Evolutionary conservation across 2,797 vertebrate genomes (phyloP).

Genomic region (Rhinatrema bivittatum): DNA sequence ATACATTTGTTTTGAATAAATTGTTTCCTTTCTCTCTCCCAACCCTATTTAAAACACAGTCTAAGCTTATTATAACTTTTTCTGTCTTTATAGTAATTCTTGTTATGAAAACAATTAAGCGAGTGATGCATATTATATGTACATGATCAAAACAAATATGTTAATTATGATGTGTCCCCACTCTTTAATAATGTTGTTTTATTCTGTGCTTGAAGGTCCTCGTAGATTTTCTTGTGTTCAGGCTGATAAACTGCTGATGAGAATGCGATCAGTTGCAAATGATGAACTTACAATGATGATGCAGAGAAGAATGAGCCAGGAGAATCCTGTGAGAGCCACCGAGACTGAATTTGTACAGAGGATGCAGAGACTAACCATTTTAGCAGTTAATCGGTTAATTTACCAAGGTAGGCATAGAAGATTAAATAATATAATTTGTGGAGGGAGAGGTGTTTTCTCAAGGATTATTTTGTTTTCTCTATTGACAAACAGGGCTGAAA

Average conservation of each 20-base stretch:
- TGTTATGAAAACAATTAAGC: background rate
- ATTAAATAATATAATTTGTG: background rate
- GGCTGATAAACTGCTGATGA: constrained; percentile 81
- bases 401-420: constrained; percentile 68
- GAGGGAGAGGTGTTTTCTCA: background rate
- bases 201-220: constrained; percentile 65
- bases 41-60: too few species aligned
- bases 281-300: constrained; percentile 92
- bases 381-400: constrained; percentile 88
- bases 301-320: constrained; percentile 91
- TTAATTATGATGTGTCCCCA: constrained; percentile 8
- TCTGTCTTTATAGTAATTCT: background rate
- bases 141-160: constrained; percentile 11
- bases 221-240: constrained; percentile 76
- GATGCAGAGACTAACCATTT: constrained; percentile 81
- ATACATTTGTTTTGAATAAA: constrained; percentile 1
- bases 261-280: constrained; percentile 88
- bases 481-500: background rate
- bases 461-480: too few species aligned
- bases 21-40: too few species aligned
- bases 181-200: too few species aligned
- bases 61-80: background rate
- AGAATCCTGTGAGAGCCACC: constrained; percentile 80
- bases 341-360: constrained; percentile 85
- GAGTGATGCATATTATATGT: background rate